phyloP scores from a whole-genome alignment of 2,797 vertebrate species.

The Picus viridis region DNA sequence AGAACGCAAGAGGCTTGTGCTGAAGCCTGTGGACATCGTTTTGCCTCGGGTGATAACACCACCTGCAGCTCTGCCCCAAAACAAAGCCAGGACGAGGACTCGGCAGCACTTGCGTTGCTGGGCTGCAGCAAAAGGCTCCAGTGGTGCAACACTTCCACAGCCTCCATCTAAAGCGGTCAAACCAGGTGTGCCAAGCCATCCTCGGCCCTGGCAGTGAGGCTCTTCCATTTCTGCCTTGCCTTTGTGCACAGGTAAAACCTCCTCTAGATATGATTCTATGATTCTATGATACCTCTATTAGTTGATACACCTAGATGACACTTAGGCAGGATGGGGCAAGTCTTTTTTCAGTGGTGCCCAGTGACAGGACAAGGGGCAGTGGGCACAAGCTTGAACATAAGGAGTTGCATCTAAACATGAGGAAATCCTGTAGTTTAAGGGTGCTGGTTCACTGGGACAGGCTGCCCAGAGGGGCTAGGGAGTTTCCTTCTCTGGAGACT shows the following conservation, averaged over 20 bases:
- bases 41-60: conserved; percentile 79
- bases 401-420: too few relatives aligned
- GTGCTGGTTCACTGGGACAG: too few relatives aligned
- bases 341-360: too few relatives aligned
- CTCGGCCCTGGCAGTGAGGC: conserved; percentile 70
- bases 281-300: too few relatives aligned
- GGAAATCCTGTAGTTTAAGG: too few relatives aligned
- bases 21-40: conserved; percentile 77
- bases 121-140: background rate
- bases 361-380: too few relatives aligned
- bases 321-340: too few relatives aligned
- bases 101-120: conserved; percentile 29
- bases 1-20: conserved; percentile 51
- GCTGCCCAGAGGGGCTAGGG: too few relatives aligned
- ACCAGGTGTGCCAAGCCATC: background rate
- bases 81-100: conserved; percentile 5
- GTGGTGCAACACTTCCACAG: background rate
- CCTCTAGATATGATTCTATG: too few relatives aligned
- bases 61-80: background rate
- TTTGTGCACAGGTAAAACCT: background rate
- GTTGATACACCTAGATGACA: background rate
- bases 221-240: background rate
- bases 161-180: conserved; percentile 16
- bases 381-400: too few relatives aligned
- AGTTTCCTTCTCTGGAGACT: too few relatives aligned